Percentiles rank a stretch among this genome's conserved stretches.
phyloP scores from a whole-genome alignment of 1,140 invertebrate species.

The Asobara japonica region DNA sequence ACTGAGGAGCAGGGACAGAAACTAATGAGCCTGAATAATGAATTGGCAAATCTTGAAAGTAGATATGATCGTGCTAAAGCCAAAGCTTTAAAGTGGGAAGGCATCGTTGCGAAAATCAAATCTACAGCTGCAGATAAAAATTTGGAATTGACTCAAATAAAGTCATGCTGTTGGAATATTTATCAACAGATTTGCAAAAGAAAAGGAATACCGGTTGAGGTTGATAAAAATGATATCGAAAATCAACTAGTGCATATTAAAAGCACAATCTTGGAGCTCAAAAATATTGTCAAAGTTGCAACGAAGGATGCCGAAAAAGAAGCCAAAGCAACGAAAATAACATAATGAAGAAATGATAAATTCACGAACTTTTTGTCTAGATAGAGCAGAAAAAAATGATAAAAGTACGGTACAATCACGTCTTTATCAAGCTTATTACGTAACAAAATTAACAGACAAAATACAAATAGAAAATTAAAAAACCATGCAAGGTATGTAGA shows the following conservation, averaged over 20 bases:
- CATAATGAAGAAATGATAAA: neutral
- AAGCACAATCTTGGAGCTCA: conserved; percentile 55
- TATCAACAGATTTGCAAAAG: conserved; percentile 61
- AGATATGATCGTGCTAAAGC: conserved; percentile 49
- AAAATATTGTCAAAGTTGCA: conserved; percentile 47
- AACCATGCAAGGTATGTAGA: too few species aligned
- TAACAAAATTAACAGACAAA: too few species aligned
- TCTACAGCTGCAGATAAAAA: conserved; percentile 44
- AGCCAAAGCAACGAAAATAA: neutral
- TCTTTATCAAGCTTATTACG: too few species aligned
- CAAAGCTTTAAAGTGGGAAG: conserved; percentile 55
- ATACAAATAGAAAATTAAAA: too few species aligned
- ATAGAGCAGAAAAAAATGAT: neutral
- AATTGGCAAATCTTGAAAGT: conserved; percentile 51
- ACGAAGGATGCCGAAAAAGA: conserved; percentile 36
- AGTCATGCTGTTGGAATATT: conserved; percentile 59
- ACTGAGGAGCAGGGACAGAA: conserved; percentile 52
- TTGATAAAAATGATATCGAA: conserved; percentile 53
- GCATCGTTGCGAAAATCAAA: conserved; percentile 53
- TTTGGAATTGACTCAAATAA: conserved; percentile 54
- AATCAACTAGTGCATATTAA: conserved; percentile 59
- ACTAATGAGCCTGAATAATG: conserved; percentile 57
- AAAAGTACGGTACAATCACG: too few species aligned
- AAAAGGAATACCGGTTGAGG: conserved; percentile 42
- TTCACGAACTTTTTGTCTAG: neutral